phyloP scores from a whole-genome alignment of 2,888 invertebrate genomes.

The Apoda limacodes region DNA sequence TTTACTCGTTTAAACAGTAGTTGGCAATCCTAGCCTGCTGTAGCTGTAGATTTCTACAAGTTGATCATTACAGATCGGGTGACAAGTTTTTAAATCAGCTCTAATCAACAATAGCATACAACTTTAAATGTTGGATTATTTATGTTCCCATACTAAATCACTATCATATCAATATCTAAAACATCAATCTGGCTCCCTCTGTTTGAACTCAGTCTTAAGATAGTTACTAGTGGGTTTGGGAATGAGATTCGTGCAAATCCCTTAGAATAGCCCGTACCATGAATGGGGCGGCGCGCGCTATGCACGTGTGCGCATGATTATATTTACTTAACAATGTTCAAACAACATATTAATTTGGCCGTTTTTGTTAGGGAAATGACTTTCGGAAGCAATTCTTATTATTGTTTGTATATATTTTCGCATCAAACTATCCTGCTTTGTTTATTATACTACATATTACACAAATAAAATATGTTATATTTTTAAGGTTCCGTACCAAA shows the following conservation, averaged over 20 bases:
- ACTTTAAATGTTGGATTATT: too few relatives aligned
- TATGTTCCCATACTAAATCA: constrained; percentile 59
- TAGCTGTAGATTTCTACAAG: too few relatives aligned
- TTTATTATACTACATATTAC: too few relatives aligned
- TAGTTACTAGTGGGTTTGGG: constrained; percentile 41
- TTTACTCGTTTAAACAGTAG: too few relatives aligned
- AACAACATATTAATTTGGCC: constrained; percentile 68
- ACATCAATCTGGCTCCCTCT: constrained; percentile 58
- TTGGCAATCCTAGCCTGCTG: too few relatives aligned
- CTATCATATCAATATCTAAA: constrained; percentile 64
- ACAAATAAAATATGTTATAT: too few relatives aligned
- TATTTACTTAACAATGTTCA: constrained; percentile 65
- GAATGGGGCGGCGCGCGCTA: constrained; percentile 47
- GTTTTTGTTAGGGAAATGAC: constrained; percentile 56
- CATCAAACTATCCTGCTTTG: too few relatives aligned
- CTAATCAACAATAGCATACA: too few relatives aligned
- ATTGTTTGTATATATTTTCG: constrained; percentile 13
- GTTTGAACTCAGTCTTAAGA: constrained; percentile 64
- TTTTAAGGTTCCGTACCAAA: too few relatives aligned
- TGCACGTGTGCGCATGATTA: constrained; percentile 58
- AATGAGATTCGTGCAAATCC: constrained; percentile 63
- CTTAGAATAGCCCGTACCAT: constrained; percentile 35
- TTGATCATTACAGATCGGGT: too few relatives aligned
- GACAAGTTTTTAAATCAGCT: too few relatives aligned
- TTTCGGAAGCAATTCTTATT: constrained; percentile 38